These are phyloP conservation scores for Listronotus oregonensis DNA, from an alignment of 1,140 invertebrate species.

Conservation along the genomic window DNA sequence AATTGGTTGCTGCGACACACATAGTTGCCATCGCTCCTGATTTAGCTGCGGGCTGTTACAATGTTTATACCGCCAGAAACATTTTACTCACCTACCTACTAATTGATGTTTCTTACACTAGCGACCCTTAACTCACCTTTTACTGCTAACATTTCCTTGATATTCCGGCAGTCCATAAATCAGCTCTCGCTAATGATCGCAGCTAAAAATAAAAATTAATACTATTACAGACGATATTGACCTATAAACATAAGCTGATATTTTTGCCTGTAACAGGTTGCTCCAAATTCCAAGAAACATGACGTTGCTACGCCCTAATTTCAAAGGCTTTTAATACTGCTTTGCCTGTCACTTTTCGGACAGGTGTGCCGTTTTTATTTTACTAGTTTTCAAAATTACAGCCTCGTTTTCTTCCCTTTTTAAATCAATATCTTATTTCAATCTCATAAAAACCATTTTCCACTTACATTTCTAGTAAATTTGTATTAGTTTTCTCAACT, in stretches of 20 bases:
- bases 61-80: constrained; percentile 43
- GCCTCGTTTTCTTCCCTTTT: too few relatives aligned
- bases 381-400: neutral
- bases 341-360: neutral
- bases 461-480: too few relatives aligned
- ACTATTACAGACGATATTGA: constrained; percentile 9
- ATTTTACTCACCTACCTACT: neutral
- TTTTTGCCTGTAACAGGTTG: constrained; percentile 27
- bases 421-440: too few relatives aligned
- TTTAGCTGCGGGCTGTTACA: constrained; percentile 47
- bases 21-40: constrained; percentile 43
- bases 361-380: neutral
- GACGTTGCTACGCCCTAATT: neutral
- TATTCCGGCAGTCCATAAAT: neutral
- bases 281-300: constrained; percentile 1
- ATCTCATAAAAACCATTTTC: too few relatives aligned
- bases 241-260: constrained; percentile 21
- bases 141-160: neutral
- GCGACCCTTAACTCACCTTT: neutral
- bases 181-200: too few relatives aligned
- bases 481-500: too few relatives aligned
- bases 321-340: neutral
- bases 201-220: constrained; percentile 4
- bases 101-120: neutral
- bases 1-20: constrained; percentile 23